Percentiles rank a stretch among this genome's conserved stretches.
These are phyloP conservation scores for Synanceia verrucosa DNA, from an alignment of 2,797 vertebrate genomes.

Conservation along the genomic window DNA sequence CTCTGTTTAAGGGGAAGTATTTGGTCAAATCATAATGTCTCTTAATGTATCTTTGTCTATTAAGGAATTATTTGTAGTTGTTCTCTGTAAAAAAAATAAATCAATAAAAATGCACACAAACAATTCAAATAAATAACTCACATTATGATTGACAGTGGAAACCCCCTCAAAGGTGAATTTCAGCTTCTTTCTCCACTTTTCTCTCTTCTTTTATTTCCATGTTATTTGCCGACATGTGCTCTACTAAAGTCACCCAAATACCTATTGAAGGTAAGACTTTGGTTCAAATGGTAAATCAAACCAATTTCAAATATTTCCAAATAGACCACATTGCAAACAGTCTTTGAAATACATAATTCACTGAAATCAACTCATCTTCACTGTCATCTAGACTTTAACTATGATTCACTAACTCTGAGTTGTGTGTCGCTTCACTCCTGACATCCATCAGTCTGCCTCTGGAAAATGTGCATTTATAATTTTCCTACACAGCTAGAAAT, in stretches of 20 bases:
- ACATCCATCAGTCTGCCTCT: conserved; percentile 47
- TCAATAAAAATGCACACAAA: too few relatives aligned
- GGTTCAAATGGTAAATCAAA: conserved; percentile 13
- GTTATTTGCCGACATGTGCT: conserved; percentile 67
- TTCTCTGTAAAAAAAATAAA: conserved; percentile 1
- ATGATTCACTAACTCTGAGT: conserved; percentile 33
- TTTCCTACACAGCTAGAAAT: conserved; percentile 19
- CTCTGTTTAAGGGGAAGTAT: conserved; percentile 33
- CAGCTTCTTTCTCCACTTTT: conserved; percentile 58
- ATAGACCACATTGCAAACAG: conserved; percentile 1
- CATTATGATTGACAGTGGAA: conserved; percentile 29
- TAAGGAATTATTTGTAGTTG: background rate
- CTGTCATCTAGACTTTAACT: conserved; percentile 19
- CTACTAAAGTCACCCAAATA: conserved; percentile 86
- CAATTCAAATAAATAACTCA: background rate
- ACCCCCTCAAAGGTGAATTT: conserved; percentile 44
- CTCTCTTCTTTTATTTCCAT: conserved; percentile 67
- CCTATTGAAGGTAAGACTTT: conserved; percentile 86
- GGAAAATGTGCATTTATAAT: conserved; percentile 44
- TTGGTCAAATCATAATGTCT: conserved; percentile 35
- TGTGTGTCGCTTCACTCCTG: conserved; percentile 9
- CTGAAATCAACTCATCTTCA: conserved; percentile 17
- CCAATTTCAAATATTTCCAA: conserved; percentile 7
- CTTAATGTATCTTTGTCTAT: background rate
- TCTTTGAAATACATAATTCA: background rate